Percentiles rank a stretch among this genome's conserved stretches.
phyloP scores from a whole-genome alignment of 2,113 vertebrate genomes.

The Acrocephalus kingi region DNA sequence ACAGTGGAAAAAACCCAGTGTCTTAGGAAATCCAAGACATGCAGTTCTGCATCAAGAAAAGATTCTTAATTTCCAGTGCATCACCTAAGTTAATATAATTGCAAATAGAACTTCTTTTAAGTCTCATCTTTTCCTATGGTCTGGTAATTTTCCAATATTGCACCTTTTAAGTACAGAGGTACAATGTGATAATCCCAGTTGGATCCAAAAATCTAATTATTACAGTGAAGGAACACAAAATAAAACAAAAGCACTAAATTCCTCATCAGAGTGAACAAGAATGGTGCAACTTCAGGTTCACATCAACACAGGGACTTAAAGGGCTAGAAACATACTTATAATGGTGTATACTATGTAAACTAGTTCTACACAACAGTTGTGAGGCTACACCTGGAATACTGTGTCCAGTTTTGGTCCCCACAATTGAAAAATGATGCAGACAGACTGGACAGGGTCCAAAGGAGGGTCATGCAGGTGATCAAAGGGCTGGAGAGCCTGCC shows the following conservation, averaged over 20 bases:
- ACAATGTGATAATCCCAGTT: constrained; percentile 14
- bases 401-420: not conserved
- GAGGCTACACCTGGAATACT: not conserved
- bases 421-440: not conserved
- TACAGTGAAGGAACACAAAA: constrained; percentile 16
- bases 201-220: constrained; percentile 28
- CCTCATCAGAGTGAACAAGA: not conserved
- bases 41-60: not conserved
- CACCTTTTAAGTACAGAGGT: not conserved
- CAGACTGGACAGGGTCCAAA: not conserved
- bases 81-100: constrained; percentile 17
- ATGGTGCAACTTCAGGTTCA: not conserved
- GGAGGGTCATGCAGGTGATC: not conserved
- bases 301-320: not conserved
- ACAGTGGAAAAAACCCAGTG: not conserved
- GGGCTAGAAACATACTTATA: not conserved
- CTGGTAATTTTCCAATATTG: constrained; percentile 16
- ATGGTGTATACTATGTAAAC: not conserved
- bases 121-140: constrained; percentile 5
- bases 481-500: not conserved
- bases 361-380: not conserved
- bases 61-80: constrained; percentile 40
- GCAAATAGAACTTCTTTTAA: constrained; percentile 16
- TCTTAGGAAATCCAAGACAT: not conserved
- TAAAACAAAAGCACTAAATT: not conserved